Conservation (phyloP, 2,888 invertebrate species). For the Ferdinandea cuprea region DNA sequence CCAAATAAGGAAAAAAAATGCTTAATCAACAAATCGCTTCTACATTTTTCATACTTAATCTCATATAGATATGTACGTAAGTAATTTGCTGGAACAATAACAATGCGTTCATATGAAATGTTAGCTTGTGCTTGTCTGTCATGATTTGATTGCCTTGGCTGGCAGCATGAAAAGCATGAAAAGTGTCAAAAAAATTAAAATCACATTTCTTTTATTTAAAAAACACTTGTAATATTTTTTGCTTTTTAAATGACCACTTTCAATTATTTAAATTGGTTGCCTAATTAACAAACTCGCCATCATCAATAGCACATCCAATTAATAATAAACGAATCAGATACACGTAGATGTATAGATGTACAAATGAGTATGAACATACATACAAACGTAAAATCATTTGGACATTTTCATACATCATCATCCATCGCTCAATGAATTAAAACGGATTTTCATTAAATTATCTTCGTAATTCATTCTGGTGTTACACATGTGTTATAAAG, state of each 20-base stretch:
- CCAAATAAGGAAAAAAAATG: no score
- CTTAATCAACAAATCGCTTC: no score
- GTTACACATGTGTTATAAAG: conserved; percentile 58
- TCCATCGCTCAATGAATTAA: conserved; percentile 50
- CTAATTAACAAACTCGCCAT: conserved; percentile 64
- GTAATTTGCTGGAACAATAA: no score
- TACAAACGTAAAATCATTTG: conserved; percentile 6
- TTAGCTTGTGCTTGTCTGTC: background rate
- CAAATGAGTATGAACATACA: background rate
- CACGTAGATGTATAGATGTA: conserved; percentile 1
- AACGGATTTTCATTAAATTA: conserved; percentile 72
- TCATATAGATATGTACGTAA: no score
- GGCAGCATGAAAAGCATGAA: conserved; percentile 1
- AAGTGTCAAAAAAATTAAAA: conserved; percentile 32
- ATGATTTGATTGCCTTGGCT: conserved; percentile 4
- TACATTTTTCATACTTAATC: no score
- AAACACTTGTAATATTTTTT: conserved; percentile 16
- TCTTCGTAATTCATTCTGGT: conserved; percentile 67
- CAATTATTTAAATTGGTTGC: conserved; percentile 65
- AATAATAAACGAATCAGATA: conserved; percentile 67
- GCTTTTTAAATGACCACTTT: conserved; percentile 53
- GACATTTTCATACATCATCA: conserved; percentile 43
- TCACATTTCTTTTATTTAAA: conserved; percentile 21
- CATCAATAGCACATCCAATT: conserved; percentile 70
- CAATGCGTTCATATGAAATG: background rate